phyloP scores from a whole-genome alignment of 1,140 invertebrate species.

The Vanessa atalanta region DNA sequence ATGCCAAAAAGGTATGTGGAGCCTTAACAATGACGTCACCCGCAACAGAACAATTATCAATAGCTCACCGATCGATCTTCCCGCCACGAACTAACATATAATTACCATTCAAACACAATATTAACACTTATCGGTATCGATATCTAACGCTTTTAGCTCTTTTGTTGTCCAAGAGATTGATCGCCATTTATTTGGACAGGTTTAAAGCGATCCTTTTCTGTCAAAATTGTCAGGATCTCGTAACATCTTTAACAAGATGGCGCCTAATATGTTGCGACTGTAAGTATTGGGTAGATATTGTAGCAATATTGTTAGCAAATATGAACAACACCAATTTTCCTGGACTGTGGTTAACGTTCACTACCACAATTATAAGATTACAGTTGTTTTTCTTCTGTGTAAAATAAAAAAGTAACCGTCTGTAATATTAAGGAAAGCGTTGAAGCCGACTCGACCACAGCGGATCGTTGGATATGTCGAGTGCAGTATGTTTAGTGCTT shows the following conservation, averaged over 20 bases:
- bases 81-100: neutral
- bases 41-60: conserved; percentile 12
- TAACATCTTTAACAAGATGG: conserved; percentile 7
- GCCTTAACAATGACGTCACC: neutral
- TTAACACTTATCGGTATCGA: conserved; percentile 21
- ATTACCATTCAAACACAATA: conserved; percentile 10
- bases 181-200: conserved; percentile 43
- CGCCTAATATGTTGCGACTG: neutral
- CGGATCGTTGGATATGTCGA: too few species aligned
- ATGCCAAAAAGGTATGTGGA: neutral
- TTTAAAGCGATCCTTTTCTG: conserved; percentile 30
- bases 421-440: too few species aligned
- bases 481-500: too few species aligned
- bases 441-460: too few species aligned
- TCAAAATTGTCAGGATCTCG: conserved; percentile 20
- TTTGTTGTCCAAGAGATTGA: conserved; percentile 34
- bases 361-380: too few species aligned
- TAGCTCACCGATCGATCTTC: conserved; percentile 13
- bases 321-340: too few species aligned
- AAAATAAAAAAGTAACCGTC: too few species aligned
- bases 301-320: neutral
- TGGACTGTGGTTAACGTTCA: too few species aligned
- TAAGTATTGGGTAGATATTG: neutral
- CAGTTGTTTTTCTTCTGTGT: too few species aligned
- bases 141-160: conserved; percentile 17